Evolutionary conservation across 1,140 invertebrate genomes (phyloP).

Genomic region (Gryllus bimaculatus): DNA sequence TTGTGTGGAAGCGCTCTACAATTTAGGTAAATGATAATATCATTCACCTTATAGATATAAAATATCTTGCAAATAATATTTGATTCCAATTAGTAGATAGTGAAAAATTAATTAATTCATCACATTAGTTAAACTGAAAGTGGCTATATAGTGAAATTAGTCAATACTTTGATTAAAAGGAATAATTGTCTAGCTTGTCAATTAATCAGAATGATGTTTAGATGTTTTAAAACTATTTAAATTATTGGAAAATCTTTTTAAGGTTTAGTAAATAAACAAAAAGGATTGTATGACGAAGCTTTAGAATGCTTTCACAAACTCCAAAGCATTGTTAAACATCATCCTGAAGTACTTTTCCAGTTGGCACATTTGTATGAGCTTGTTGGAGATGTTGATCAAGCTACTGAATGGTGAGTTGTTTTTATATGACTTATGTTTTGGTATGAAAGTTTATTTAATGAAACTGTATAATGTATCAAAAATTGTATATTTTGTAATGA

Average conservation of each 20-base stretch:
- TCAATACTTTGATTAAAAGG: too few relatives aligned
- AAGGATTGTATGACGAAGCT: constrained; percentile 56
- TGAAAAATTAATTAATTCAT: too few relatives aligned
- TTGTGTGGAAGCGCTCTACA: constrained; percentile 86
- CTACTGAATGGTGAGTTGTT: constrained; percentile 51
- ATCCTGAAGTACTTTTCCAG: constrained; percentile 79
- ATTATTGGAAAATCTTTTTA: background rate
- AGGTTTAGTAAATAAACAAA: constrained; percentile 64
- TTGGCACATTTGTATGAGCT: constrained; percentile 73
- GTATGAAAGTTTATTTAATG: background rate
- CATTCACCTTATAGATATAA: background rate
- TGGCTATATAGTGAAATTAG: too few relatives aligned
- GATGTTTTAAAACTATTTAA: too few relatives aligned
- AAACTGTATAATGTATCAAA: too few relatives aligned
- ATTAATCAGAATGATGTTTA: too few relatives aligned
- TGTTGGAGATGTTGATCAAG: constrained; percentile 64
- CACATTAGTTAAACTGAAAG: too few relatives aligned
- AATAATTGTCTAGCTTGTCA: too few relatives aligned
- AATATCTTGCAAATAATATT: too few relatives aligned
- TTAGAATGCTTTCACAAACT: constrained; percentile 76
- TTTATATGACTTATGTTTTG: background rate
- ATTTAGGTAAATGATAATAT: constrained; percentile 55
- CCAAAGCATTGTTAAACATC: constrained; percentile 61
- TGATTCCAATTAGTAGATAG: too few relatives aligned
- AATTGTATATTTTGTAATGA: too few relatives aligned